These are phyloP conservation scores for Lasiurus borealis DNA, from an alignment of 2,113 vertebrate genomes.

Conservation along the genomic window DNA sequence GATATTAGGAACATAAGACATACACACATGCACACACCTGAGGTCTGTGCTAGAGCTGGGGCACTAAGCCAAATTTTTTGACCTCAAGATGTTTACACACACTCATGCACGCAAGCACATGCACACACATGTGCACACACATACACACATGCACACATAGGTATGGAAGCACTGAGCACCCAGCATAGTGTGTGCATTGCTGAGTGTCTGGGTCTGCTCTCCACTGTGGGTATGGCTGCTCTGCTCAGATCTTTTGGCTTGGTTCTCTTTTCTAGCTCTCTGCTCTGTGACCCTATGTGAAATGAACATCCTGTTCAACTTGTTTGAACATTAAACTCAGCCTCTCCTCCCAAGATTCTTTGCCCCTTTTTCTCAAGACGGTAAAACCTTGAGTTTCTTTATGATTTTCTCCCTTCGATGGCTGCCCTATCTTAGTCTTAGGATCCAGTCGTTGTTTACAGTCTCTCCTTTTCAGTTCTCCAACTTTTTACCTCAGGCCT, in stretches of 20 bases:
- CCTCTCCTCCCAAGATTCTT: background rate
- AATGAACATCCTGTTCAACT: no score
- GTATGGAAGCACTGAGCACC: background rate
- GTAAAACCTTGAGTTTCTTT: background rate
- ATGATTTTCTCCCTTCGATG: background rate
- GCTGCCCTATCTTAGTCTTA: constrained; percentile 3
- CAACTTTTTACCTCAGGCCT: background rate
- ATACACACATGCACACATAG: background rate
- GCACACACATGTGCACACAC: background rate
- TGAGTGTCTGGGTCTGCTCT: background rate
- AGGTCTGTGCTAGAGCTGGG: no score
- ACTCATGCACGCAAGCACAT: background rate
- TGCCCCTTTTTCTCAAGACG: constrained; percentile 1
- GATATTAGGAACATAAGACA: background rate
- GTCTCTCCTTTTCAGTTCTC: background rate
- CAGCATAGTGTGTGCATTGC: no score
- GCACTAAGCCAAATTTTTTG: no score
- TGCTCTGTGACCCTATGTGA: background rate
- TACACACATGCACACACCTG: background rate
- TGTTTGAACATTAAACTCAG: constrained; percentile 12
- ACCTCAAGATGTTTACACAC: no score
- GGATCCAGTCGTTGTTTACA: background rate
- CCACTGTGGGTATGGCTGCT: background rate
- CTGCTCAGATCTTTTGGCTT: background rate
- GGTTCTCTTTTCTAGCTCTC: background rate